Base-by-base conservation (phyloP, 2,797 vertebrate genomes). In the Glossophaga mutica region DNA sequence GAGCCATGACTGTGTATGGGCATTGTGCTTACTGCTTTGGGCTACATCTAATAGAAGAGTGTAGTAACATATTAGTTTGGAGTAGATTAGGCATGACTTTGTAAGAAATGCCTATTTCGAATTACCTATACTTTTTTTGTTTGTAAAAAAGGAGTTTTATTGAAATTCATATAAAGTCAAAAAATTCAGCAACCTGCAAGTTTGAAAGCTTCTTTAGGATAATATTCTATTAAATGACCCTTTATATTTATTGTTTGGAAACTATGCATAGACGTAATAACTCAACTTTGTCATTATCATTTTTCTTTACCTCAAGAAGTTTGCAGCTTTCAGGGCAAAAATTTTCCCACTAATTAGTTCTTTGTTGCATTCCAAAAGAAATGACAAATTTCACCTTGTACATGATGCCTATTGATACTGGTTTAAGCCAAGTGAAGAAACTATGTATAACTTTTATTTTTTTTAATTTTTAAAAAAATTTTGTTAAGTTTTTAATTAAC, bases 241-340 rank as follows among this genome's bases (percentile, higher is more conserved):
- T 98, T 98, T 96, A 96, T 97, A 97, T 98, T 96, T 98, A 98
- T 98, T 96, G 94, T 98, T 96, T 92, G 86, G 95, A 98, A 98
- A 98, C 86, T 87, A 89, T 81, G 91, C 85, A 96, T 96, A 98
- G 94, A 97, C 95, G 98, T 98, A 97, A 98, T 97, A 98, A 97
- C 95, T 89, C 84, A 85, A 97, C 81, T 97, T 97, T 96, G 93
- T 98, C 96, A 98, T 98, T 98, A 98, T 91, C 92, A 73, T 98
- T 98, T 98, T 94, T 94, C 98, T 98, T 98, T 96, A 98, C 98
- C 98, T 98, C 95, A 98, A 98, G 98, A 97, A 98, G 98, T 98
- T 97, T 95, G 70, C 73, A 98, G 87, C 94, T 96, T 97, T 55
- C 90, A 92, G 89, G 90, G 97, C 93, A 98, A 98, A 98, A 97